Conservation (phyloP, 2,888 invertebrate genomes). For the Nymphalis urticae region DNA sequence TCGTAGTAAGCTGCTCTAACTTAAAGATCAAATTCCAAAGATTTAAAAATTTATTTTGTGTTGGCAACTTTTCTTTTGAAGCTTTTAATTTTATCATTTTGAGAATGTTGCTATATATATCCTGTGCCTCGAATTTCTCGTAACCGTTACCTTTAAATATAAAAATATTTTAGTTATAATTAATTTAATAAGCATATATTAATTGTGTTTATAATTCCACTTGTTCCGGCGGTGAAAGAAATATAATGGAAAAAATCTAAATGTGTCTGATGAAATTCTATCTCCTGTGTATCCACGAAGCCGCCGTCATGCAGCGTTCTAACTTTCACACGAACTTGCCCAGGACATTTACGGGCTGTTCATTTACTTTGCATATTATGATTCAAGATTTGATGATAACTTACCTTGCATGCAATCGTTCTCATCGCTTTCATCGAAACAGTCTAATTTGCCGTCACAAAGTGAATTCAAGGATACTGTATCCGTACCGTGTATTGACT, state of each 20-base stretch:
- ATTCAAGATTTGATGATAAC: not conserved
- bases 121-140: slow-evolving; percentile 54
- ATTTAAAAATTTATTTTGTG: slow-evolving; percentile 44
- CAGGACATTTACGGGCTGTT: too few species aligned
- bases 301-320: not conserved
- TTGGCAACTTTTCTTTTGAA: slow-evolving; percentile 42
- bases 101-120: slow-evolving; percentile 50
- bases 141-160: slow-evolving; percentile 43
- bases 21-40: slow-evolving; percentile 47
- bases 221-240: too few species aligned
- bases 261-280: too few species aligned
- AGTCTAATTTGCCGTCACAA: slow-evolving; percentile 72
- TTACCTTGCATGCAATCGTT: slow-evolving; percentile 55
- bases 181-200: not conserved
- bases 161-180: not conserved
- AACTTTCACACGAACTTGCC: too few species aligned
- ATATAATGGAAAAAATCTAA: too few species aligned
- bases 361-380: too few species aligned
- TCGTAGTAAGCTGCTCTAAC: slow-evolving; percentile 49
- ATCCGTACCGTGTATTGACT: slow-evolving; percentile 47
- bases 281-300: too few species aligned
- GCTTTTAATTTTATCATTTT: slow-evolving; percentile 49
- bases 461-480: slow-evolving; percentile 53
- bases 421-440: slow-evolving; percentile 68
- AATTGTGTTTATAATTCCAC: too few species aligned